phyloP scores from a whole-genome alignment of 2,888 invertebrate genomes.

The Esperia sulphurella region DNA sequence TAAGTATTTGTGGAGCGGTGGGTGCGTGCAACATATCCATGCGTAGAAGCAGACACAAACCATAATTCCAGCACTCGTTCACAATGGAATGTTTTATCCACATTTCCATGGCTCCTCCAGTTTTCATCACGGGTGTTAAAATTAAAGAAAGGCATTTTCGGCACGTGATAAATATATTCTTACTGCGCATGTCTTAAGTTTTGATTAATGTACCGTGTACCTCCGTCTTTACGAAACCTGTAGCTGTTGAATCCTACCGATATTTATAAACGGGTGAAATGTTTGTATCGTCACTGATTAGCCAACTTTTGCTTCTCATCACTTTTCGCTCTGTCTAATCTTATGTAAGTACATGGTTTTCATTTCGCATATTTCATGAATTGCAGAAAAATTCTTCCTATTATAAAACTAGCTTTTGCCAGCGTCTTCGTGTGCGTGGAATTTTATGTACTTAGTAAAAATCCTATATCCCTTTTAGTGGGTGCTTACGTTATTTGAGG shows the following conservation, averaged over 20 bases:
- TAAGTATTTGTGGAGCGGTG: slow-evolving; percentile 50
- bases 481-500: too few species aligned
- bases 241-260: slow-evolving; percentile 31
- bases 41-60: background rate
- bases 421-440: too few species aligned
- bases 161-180: slow-evolving; percentile 41
- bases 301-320: too few species aligned
- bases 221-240: slow-evolving; percentile 22
- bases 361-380: background rate
- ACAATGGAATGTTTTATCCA: too few species aligned
- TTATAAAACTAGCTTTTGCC: too few species aligned
- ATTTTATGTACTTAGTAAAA: too few species aligned
- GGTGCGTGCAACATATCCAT: background rate
- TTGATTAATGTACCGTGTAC: slow-evolving; percentile 35
- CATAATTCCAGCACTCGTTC: background rate
- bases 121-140: background rate
- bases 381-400: too few species aligned
- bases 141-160: slow-evolving; percentile 14
- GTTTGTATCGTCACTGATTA: too few species aligned
- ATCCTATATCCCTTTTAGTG: too few species aligned
- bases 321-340: background rate
- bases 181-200: slow-evolving; percentile 59
- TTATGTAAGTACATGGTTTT: background rate
- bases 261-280: background rate
- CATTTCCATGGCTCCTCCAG: background rate